Evolutionary conservation across 2,888 invertebrate species (phyloP).

Genomic region (Athalia circularis): DNA sequence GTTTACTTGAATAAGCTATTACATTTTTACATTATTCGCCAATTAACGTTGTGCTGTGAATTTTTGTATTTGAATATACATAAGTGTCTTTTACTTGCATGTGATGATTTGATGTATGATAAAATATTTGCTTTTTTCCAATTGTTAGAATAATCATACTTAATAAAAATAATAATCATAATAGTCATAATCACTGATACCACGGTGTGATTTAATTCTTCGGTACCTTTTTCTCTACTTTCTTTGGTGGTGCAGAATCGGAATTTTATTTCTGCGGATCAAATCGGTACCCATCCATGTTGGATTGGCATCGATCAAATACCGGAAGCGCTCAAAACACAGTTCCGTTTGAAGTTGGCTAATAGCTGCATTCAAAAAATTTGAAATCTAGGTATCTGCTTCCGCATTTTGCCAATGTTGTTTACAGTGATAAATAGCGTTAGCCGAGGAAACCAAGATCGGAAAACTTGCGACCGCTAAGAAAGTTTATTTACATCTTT

Average conservation of each 20-base stretch:
- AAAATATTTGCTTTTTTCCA: slow-evolving; percentile 9
- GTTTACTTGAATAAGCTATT: slow-evolving; percentile 1
- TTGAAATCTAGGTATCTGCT: too few relatives aligned
- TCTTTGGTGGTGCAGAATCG: neutral
- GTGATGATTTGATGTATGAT: slow-evolving; percentile 22
- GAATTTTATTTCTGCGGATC: neutral
- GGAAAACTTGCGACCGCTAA: too few relatives aligned
- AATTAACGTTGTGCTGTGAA: slow-evolving; percentile 34
- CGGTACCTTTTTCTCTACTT: neutral
- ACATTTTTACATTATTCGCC: slow-evolving; percentile 22
- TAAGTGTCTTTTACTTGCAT: slow-evolving; percentile 5
- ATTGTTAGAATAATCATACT: neutral
- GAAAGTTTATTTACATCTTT: too few relatives aligned
- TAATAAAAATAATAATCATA: slow-evolving; percentile 1
- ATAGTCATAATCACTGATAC: slow-evolving; percentile 43
- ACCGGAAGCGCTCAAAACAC: too few relatives aligned
- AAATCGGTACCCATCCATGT: too few relatives aligned
- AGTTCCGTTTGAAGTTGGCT: too few relatives aligned
- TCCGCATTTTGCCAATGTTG: too few relatives aligned
- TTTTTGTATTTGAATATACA: slow-evolving; percentile 20
- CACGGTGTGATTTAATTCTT: slow-evolving; percentile 5
- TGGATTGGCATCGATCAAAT: too few relatives aligned
- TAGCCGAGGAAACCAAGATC: too few relatives aligned
- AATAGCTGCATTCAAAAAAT: too few relatives aligned
- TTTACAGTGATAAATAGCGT: too few relatives aligned